Evolutionary conservation across 2,888 invertebrate genomes (phyloP), one percentile per base, ranked within the genome.

Genomic region (Chorisops tibialis): DNA sequence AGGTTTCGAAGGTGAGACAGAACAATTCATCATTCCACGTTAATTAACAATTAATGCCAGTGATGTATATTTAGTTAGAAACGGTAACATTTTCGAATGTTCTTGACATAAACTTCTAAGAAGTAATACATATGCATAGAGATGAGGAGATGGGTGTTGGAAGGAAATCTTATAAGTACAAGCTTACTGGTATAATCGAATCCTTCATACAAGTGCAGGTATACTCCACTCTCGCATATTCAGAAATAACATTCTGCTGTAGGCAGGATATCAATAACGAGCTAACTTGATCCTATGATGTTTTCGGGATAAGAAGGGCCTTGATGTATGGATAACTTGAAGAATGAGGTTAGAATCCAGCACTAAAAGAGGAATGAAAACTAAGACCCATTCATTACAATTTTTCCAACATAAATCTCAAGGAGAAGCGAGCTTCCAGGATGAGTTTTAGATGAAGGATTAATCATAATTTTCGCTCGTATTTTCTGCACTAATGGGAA

Each of bases 41-140:
- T 45, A 56, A 56, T 56, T 56, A 56, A 56, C 45, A 45, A 56
- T 56, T 56, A 56, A 56, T 56, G 56, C 56, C 45, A 45, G 56
- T 30, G 56, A 56, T 45, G 45, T 30, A n/a, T 45, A 19, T 18
- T 30, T 30, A 21, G 21, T 39, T 52, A 39, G 39, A 39, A 52
- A 45, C 43, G 30, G 45, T 30, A 43, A 43, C 35, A 30, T 45
- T 39, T 45, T 45, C 16, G 6, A 56, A 16, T 45, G 45, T 22
- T 56, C 16, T n/a, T 43, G 56, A 45, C 35, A 30, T 45, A 39
- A 30, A 45, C 35, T 56, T 43, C 22, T 45, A 39, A 30, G 24
- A 30, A n/a, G 35, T 56, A 45, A 43, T 45, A 56, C 30, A 30
- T 45, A 30, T 18, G n/a, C 38, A 9, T 41, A 22, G 7, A n/a